Percentiles rank a stretch among this genome's conserved stretches.
Evolutionary conservation across 1,140 invertebrate genomes (phyloP).

Genomic region (Drosophila athabasca): DNA sequence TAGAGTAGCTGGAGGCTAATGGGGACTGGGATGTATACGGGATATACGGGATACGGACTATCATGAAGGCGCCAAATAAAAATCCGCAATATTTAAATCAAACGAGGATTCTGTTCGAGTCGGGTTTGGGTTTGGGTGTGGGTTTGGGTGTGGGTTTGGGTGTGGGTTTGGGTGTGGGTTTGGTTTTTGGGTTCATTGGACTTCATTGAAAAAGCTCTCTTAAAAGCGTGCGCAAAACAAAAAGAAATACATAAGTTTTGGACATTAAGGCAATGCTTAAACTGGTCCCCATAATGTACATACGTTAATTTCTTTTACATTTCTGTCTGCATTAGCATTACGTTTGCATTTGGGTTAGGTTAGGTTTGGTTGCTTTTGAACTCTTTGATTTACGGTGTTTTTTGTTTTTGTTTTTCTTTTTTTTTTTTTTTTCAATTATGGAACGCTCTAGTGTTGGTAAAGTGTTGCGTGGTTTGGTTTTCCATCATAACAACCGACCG

Average conservation of each 20-base stretch:
- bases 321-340: constrained; percentile 37
- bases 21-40: neutral
- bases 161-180: neutral
- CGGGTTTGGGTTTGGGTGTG: constrained; percentile 12
- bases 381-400: constrained; percentile 15
- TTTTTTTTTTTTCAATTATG: neutral
- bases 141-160: neutral
- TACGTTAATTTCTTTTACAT: constrained; percentile 45
- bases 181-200: neutral
- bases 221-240: constrained; percentile 46
- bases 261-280: constrained; percentile 70
- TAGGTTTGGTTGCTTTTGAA: constrained; percentile 38
- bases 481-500: constrained; percentile 5
- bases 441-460: constrained; percentile 24
- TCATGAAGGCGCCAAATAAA: constrained; percentile 23
- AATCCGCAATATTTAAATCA: constrained; percentile 13
- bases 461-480: neutral
- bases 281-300: constrained; percentile 72
- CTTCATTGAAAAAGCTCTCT: constrained; percentile 44
- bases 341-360: constrained; percentile 20
- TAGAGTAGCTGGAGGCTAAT: too few species aligned
- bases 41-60: constrained; percentile 17
- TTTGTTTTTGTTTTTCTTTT: too few species aligned
- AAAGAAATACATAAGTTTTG: constrained; percentile 38
- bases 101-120: constrained; percentile 39